These are phyloP conservation scores for Acanthoscelides obtectus DNA, from an alignment of 2,888 invertebrate genomes.

Conservation along the genomic window DNA sequence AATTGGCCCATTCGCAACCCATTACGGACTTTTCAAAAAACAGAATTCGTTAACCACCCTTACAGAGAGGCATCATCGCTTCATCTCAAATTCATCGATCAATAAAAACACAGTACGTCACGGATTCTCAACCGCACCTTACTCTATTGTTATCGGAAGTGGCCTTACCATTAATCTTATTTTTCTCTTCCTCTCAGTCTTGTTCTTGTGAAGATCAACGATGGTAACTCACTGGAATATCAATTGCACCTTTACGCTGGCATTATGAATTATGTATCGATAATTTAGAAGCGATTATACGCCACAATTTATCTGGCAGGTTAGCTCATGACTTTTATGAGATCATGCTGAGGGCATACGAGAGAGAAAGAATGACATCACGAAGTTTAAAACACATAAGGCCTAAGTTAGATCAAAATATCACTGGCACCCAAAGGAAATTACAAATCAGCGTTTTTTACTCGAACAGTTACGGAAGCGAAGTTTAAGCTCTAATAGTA, in stretches of 20 bases:
- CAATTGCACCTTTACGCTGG: neutral
- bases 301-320: neutral
- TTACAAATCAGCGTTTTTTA: no score
- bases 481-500: no score
- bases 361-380: neutral
- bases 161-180: neutral
- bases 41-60: neutral
- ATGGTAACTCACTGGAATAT: neutral
- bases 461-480: no score
- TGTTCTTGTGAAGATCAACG: neutral
- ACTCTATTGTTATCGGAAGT: neutral
- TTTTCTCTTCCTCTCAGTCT: neutral
- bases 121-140: neutral
- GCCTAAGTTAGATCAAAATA: no score
- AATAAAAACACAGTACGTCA: neutral
- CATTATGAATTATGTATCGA: neutral
- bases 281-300: neutral
- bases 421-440: no score
- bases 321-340: neutral
- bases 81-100: neutral
- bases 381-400: no score
- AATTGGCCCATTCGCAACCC: no score
- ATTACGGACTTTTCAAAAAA: no score
- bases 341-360: neutral
- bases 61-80: neutral